Conservation (phyloP, 2,113 vertebrate species). For the Misgurnus mizolepis region DNA sequence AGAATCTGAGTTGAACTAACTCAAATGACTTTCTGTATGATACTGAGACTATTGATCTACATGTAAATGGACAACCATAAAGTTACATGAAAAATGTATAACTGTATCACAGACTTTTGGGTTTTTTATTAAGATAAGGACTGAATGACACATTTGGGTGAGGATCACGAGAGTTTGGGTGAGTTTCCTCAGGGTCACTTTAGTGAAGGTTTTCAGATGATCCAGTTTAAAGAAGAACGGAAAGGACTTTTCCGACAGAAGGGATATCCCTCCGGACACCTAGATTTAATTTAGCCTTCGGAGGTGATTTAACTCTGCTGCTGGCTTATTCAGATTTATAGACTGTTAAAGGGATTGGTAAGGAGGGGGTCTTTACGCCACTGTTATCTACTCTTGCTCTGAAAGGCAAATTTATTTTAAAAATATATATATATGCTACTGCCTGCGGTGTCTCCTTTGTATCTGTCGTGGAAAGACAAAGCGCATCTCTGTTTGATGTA, state of each 20-base stretch:
- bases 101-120: neutral
- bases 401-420: constrained; percentile 61
- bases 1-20: too few species aligned
- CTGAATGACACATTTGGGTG: constrained; percentile 20
- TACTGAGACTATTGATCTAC: too few species aligned
- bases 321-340: constrained; percentile 28
- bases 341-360: constrained; percentile 7
- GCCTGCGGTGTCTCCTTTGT: constrained; percentile 59
- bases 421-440: constrained; percentile 58
- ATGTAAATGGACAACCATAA: too few species aligned
- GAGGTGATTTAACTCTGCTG: constrained; percentile 47
- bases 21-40: too few species aligned
- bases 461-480: constrained; percentile 64
- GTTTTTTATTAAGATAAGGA: neutral
- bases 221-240: constrained; percentile 13
- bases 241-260: constrained; percentile 24
- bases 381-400: constrained; percentile 48
- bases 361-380: constrained; percentile 43
- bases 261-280: constrained; percentile 43
- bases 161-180: constrained; percentile 6
- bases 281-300: constrained; percentile 45
- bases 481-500: constrained; percentile 63
- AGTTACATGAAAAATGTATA: too few species aligned
- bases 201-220: constrained; percentile 24
- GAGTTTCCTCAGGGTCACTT: constrained; percentile 27